These are phyloP conservation scores for Nothobranchius kuhntae DNA, from an alignment of 2,113 vertebrate genomes.

Conservation along the genomic window DNA sequence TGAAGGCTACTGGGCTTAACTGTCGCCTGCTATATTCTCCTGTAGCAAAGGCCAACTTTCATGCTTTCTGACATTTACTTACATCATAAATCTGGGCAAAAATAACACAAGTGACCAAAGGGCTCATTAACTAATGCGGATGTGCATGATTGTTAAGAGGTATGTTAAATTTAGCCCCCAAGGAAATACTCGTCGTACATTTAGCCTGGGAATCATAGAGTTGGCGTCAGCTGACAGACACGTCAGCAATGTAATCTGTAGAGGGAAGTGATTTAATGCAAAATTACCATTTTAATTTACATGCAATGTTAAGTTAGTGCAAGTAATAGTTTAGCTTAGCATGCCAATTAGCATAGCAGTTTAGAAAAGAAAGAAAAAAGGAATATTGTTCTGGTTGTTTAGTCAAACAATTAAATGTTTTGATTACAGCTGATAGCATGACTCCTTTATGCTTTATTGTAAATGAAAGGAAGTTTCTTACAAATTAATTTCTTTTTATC, in stretches of 20 bases:
- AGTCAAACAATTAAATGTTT: too few relatives aligned
- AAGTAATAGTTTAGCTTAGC: too few relatives aligned
- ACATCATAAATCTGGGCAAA: constrained; percentile 12
- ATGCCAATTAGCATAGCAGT: too few relatives aligned
- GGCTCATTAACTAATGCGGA: constrained; percentile 9
- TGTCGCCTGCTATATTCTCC: constrained; percentile 9
- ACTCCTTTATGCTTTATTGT: too few relatives aligned
- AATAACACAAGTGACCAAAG: constrained; percentile 2
- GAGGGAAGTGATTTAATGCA: background rate
- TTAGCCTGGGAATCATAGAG: background rate
- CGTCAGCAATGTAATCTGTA: background rate
- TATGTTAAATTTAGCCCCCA: background rate
- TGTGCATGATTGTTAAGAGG: background rate
- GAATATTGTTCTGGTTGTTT: too few relatives aligned
- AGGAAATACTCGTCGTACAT: background rate
- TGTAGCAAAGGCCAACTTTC: constrained; percentile 6
- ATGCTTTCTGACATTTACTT: constrained; percentile 9
- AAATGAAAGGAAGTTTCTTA: too few relatives aligned
- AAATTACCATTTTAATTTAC: too few relatives aligned
- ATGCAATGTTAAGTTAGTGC: too few relatives aligned
- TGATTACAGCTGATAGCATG: too few relatives aligned
- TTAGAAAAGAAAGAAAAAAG: too few relatives aligned
- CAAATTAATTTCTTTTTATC: too few relatives aligned
- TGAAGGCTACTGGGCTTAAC: background rate
- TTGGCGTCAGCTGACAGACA: background rate